Conservation (phyloP, 2,888 invertebrate genomes). For the Fabriciana adippe region DNA sequence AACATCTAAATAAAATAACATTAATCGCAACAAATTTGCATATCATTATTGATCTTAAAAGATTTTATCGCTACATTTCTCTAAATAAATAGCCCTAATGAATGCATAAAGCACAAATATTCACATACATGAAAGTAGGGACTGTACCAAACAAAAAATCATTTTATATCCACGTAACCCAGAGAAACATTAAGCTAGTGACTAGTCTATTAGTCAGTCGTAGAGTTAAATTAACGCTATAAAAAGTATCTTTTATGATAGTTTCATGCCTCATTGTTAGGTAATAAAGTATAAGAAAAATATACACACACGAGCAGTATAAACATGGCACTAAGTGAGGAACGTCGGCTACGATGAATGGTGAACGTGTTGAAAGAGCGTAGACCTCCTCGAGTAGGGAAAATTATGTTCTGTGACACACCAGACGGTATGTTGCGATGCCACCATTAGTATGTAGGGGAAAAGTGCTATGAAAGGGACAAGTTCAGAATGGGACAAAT, state of each 20-base stretch:
- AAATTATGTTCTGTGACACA: not conserved
- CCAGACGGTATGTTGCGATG: no score
- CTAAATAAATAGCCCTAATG: no score
- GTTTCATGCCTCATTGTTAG: slow-evolving; percentile 37
- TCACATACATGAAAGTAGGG: not conserved
- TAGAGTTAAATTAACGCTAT: slow-evolving; percentile 28
- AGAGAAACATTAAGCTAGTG: slow-evolving; percentile 22
- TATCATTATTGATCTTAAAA: no score
- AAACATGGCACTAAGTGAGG: slow-evolving; percentile 35
- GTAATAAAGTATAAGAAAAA: slow-evolving; percentile 41
- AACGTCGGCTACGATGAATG: slow-evolving; percentile 27
- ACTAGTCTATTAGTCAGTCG: slow-evolving; percentile 7
- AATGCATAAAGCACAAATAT: no score
- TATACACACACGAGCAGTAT: slow-evolving; percentile 33
- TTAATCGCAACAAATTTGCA: no score
- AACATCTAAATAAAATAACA: no score
- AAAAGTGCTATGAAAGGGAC: no score
- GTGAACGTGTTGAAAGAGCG: slow-evolving; percentile 27
- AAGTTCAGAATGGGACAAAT: no score
- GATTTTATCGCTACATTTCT: no score
- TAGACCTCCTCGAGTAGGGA: not conserved
- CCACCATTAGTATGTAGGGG: no score
- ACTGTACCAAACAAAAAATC: slow-evolving; percentile 10
- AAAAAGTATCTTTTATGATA: slow-evolving; percentile 35
- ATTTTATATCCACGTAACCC: slow-evolving; percentile 10